Evolutionary conservation across 2,113 vertebrate species (phyloP).

Genomic region (Bubo scandiacus): DNA sequence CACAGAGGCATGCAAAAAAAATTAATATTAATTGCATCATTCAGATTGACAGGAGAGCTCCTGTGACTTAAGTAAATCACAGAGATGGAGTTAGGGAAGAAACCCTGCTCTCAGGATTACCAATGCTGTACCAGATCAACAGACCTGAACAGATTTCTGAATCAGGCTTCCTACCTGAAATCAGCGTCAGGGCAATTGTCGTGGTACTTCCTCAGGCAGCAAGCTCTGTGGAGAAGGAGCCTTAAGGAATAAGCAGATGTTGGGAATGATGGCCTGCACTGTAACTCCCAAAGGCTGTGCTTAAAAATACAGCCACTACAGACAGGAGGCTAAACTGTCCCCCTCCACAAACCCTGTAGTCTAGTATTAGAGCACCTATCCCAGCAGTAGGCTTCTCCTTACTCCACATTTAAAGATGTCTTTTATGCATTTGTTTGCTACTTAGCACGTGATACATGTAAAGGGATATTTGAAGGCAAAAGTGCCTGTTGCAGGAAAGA

Average conservation of each 20-base stretch:
- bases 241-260: neutral
- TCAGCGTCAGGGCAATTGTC: neutral
- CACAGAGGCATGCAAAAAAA: neutral
- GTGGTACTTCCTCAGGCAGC: fast-evolving
- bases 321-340: neutral
- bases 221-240: neutral
- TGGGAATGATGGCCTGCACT: neutral
- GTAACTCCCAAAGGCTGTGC: neutral
- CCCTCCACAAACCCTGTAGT: neutral
- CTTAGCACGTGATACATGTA: neutral
- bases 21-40: neutral
- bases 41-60: neutral
- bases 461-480: neutral
- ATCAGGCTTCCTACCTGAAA: neutral
- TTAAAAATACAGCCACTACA: neutral
- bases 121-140: neutral
- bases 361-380: neutral
- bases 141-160: neutral
- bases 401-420: neutral
- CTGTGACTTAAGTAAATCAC: neutral
- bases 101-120: neutral
- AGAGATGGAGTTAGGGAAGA: neutral
- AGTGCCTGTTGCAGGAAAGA: neutral
- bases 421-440: neutral
- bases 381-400: neutral